These are phyloP conservation scores for Dermolepida albohirtum DNA, from an alignment of 2,888 invertebrate genomes.

Conservation along the genomic window DNA sequence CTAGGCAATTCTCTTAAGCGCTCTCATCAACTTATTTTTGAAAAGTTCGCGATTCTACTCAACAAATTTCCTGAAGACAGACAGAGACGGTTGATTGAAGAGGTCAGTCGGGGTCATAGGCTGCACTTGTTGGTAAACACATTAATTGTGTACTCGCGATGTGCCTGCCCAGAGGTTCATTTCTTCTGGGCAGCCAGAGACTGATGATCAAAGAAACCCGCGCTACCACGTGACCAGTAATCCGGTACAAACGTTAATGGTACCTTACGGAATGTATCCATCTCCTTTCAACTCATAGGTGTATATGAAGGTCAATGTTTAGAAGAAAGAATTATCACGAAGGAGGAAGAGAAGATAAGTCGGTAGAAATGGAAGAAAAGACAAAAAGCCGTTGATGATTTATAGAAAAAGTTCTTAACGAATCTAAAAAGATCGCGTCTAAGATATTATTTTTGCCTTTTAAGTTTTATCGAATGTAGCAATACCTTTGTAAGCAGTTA, in stretches of 20 bases:
- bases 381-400: too few species aligned
- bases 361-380: not conserved
- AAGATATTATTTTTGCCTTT: too few species aligned
- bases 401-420: too few species aligned
- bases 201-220: conserved; percentile 57
- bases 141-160: conserved; percentile 57
- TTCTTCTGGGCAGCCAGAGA: conserved; percentile 46
- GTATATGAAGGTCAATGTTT: too few species aligned
- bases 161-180: conserved; percentile 50
- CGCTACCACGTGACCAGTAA: conserved; percentile 56
- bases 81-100: conserved; percentile 39
- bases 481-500: too few species aligned
- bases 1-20: too few species aligned
- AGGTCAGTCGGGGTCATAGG: conserved; percentile 55
- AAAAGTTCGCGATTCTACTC: conserved; percentile 14
- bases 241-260: conserved; percentile 45
- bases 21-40: not conserved
- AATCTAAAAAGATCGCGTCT: too few species aligned
- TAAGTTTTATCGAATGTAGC: too few species aligned
- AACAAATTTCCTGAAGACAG: conserved; percentile 12
- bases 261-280: conserved; percentile 30
- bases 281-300: conserved; percentile 19
- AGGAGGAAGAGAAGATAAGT: not conserved
- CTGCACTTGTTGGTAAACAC: conserved; percentile 55
- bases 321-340: not conserved